Evolutionary conservation across 2,888 invertebrate species (phyloP).

Genomic region (Lithophane semibrunnea): DNA sequence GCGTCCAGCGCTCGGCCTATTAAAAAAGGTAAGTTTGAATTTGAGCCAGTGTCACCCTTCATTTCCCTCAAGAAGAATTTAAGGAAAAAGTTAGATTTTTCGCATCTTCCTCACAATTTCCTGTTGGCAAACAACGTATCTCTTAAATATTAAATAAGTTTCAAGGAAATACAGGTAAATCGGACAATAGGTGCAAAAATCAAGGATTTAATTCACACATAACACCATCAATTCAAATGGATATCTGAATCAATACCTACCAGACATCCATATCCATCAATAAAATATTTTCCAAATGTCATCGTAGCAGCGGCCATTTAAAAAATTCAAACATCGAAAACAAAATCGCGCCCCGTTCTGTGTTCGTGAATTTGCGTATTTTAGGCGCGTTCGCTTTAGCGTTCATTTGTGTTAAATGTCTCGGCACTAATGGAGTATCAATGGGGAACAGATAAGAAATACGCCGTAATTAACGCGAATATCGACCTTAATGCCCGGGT

Average conservation of each 20-base stretch:
- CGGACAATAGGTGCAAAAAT: neutral
- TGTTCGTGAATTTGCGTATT: constrained; percentile 67
- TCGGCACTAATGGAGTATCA: constrained; percentile 75
- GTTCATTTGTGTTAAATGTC: constrained; percentile 77
- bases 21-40: too few relatives aligned
- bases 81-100: too few relatives aligned
- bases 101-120: too few relatives aligned
- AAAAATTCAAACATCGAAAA: constrained; percentile 65
- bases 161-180: too few relatives aligned
- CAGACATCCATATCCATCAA: constrained; percentile 56
- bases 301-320: constrained; percentile 53
- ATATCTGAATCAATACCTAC: constrained; percentile 42
- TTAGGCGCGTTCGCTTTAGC: constrained; percentile 62
- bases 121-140: too few relatives aligned
- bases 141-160: too few relatives aligned
- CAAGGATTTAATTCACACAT: neutral
- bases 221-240: constrained; percentile 22
- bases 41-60: too few relatives aligned
- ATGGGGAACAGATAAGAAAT: constrained; percentile 76
- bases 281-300: constrained; percentile 64
- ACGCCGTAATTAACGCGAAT: constrained; percentile 74
- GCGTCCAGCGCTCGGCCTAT: too few relatives aligned
- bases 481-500: constrained; percentile 38
- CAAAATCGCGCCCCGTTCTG: constrained; percentile 58
- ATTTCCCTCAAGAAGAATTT: too few relatives aligned